Evolutionary conservation across 1,140 invertebrate species (phyloP).

Genomic region (Drosophila malerkotliana): DNA sequence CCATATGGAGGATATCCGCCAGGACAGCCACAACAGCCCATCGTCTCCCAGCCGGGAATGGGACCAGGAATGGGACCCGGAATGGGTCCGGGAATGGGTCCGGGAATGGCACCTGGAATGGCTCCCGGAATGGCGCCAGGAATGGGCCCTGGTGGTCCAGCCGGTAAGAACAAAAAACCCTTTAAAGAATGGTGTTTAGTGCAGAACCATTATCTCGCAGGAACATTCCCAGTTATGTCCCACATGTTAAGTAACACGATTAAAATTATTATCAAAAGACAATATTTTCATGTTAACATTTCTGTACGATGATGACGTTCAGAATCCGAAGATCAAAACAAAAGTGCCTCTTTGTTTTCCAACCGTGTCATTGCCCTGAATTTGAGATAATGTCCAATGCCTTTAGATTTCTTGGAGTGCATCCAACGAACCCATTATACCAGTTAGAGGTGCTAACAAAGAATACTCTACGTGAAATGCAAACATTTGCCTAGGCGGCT

Average conservation of each 20-base stretch:
- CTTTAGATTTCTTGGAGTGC: conserved; percentile 2
- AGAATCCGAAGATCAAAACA: conserved; percentile 3
- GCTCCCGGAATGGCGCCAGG: conserved; percentile 14
- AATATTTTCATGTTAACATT: neutral
- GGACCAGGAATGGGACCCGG: conserved; percentile 44
- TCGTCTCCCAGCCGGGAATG: conserved; percentile 71
- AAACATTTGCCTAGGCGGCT: conserved; percentile 36
- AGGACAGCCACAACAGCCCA: conserved; percentile 55
- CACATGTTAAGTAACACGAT: neutral
- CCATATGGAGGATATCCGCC: conserved; percentile 44
- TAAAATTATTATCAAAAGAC: neutral
- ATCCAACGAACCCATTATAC: conserved; percentile 14
- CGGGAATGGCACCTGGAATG: conserved; percentile 17
- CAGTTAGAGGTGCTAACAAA: conserved; percentile 16
- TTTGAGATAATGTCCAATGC: conserved; percentile 49
- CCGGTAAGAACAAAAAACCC: conserved; percentile 30
- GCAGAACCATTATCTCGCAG: neutral
- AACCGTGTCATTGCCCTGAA: conserved; percentile 49
- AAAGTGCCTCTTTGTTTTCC: conserved; percentile 26
- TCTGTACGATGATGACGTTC: neutral
- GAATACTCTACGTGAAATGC: conserved; percentile 19
- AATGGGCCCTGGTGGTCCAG: conserved; percentile 53
- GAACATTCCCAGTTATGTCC: neutral
- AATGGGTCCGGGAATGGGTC: conserved; percentile 20
- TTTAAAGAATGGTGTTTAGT: no score